phyloP scores from a whole-genome alignment of 2,797 vertebrate species.

The Mareca strepera region DNA sequence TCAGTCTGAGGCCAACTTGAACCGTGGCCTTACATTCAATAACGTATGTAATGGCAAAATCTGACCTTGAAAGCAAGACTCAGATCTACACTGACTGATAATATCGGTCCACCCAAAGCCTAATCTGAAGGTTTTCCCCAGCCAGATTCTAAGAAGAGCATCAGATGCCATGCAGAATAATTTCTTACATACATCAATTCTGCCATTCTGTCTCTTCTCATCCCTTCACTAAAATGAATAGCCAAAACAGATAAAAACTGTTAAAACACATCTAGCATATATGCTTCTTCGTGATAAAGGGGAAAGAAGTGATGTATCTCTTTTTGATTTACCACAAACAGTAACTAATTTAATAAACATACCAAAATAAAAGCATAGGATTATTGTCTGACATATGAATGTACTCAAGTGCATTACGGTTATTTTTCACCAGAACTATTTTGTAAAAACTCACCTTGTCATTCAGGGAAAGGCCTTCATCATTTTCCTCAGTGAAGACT shows the following conservation, averaged over 20 bases:
- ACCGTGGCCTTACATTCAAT: background rate
- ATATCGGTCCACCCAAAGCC: background rate
- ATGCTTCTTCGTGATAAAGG: background rate
- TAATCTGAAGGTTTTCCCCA: background rate
- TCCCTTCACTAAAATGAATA: background rate
- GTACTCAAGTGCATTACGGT: background rate
- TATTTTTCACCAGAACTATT: background rate
- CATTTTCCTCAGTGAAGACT: conserved; percentile 76
- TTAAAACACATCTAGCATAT: background rate
- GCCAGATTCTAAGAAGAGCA: background rate
- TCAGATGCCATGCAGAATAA: background rate
- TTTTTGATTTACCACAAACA: background rate
- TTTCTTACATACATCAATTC: background rate
- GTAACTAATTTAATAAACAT: background rate
- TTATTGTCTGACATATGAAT: background rate
- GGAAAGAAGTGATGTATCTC: too few relatives aligned
- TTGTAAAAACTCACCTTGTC: conserved; percentile 68
- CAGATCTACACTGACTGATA: background rate
- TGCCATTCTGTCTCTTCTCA: background rate
- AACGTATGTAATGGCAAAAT: background rate
- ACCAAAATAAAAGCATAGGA: background rate
- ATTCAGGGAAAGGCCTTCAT: conserved; percentile 25
- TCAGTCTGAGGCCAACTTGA: background rate
- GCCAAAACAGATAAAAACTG: background rate
- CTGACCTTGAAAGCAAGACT: background rate